A percentile compares a stretch with the other conserved stretches of the same genome.
Conservation (phyloP, 2,888 invertebrate species). For the Orthosia cruda region DNA sequence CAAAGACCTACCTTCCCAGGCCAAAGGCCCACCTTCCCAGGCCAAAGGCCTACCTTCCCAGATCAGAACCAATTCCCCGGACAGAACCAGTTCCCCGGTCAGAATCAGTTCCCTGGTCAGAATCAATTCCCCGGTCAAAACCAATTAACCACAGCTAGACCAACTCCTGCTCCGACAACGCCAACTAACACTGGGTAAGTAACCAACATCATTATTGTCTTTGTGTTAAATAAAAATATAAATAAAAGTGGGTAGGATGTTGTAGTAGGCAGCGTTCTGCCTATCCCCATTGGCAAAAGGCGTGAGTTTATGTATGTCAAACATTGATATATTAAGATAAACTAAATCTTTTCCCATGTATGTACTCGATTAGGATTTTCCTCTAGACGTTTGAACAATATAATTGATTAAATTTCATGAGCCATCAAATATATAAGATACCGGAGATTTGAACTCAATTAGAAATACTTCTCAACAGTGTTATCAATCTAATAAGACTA, state of each 20-base stretch:
- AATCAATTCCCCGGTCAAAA: conserved; percentile 57
- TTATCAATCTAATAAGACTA: conserved; percentile 7
- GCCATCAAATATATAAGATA: background rate
- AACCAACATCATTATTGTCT: background rate
- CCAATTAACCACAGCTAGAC: conserved; percentile 33
- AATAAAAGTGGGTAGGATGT: no score
- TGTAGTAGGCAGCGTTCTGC: no score
- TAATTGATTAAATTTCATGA: background rate
- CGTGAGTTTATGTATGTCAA: no score
- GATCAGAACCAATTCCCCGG: conserved; percentile 51
- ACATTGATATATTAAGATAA: no score
- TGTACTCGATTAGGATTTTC: background rate
- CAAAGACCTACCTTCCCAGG: no score
- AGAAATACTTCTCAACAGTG: background rate
- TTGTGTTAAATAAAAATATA: background rate
- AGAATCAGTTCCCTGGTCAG: conserved; percentile 47
- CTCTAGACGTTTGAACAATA: background rate
- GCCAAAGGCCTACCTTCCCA: conserved; percentile 19
- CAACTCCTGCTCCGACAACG: conserved; percentile 34
- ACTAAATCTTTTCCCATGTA: no score
- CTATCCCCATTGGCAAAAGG: no score
- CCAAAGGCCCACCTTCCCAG: conserved; percentile 22
- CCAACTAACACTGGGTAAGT: conserved; percentile 49
- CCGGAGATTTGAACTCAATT: background rate
- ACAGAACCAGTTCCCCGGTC: conserved; percentile 50